phyloP scores from a whole-genome alignment of 92 coral and sea anemone species.

The Chrysogorgia sp. region DNA sequence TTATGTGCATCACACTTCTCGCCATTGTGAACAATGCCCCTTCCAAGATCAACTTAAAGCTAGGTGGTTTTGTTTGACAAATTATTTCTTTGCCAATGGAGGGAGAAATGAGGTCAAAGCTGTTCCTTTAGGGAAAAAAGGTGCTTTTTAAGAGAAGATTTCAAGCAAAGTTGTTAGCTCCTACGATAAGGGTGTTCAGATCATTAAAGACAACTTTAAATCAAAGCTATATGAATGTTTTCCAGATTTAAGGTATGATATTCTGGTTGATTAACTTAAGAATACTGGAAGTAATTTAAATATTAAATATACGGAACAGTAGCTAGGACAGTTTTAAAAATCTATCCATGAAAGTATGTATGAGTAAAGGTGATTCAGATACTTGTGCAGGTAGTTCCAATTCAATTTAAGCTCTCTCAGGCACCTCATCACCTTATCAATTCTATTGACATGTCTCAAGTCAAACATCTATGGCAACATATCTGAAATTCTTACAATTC shows the following conservation, averaged over 20 bases:
- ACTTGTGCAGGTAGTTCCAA: no score
- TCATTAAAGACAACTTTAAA: slow-evolving; percentile 14
- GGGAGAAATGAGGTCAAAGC: slow-evolving; percentile 33
- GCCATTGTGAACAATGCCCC: slow-evolving; percentile 24
- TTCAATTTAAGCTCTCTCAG: no score
- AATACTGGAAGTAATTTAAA: not conserved
- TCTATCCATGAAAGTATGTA: no score
- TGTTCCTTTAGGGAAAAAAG: slow-evolving; percentile 25
- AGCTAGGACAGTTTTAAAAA: no score
- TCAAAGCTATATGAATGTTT: slow-evolving; percentile 34
- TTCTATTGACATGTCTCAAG: no score
- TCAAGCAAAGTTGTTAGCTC: slow-evolving; percentile 19
- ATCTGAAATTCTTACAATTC: no score
- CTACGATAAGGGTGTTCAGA: slow-evolving; percentile 34
- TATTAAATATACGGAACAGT: no score
- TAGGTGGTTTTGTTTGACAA: slow-evolving; percentile 29
- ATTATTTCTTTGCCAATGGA: slow-evolving; percentile 1
- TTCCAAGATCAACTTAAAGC: slow-evolving; percentile 32
- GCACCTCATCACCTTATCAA: no score
- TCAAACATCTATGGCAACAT: no score
- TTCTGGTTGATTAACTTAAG: slow-evolving; percentile 11
- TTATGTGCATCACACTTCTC: slow-evolving; percentile 37
- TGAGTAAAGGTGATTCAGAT: no score
- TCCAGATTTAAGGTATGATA: slow-evolving; percentile 36
- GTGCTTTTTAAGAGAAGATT: slow-evolving; percentile 7